A percentile compares a stretch with the other conserved stretches of the same genome.
Conservation (phyloP, 2,797 vertebrate species). For the Fratercula arctica region DNA sequence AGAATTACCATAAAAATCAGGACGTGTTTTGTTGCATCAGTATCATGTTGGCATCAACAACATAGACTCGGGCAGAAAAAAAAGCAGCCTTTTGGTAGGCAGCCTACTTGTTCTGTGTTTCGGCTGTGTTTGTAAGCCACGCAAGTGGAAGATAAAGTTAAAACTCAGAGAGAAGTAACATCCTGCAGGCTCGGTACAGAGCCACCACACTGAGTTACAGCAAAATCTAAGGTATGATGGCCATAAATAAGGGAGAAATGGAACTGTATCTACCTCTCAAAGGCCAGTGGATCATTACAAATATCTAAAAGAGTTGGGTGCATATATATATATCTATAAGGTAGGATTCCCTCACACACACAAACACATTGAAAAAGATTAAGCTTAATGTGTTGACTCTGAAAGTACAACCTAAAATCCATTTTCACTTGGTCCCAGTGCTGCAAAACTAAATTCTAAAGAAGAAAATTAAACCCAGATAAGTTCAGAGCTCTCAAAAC, state of each 20-base stretch:
- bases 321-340: neutral
- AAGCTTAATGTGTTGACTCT: neutral
- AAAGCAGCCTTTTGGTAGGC: conserved; percentile 61
- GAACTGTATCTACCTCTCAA: neutral
- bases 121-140: conserved; percentile 46
- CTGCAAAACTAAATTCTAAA: neutral
- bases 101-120: conserved; percentile 50
- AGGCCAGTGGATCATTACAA: neutral
- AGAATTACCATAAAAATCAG: conserved; percentile 64
- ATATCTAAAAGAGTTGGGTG: neutral
- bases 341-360: neutral
- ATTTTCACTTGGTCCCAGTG: neutral
- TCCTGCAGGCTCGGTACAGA: neutral
- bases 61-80: conserved; percentile 23
- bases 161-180: conserved; percentile 43
- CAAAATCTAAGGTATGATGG: neutral
- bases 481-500: conserved; percentile 48
- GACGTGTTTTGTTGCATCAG: conserved; percentile 61
- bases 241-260: neutral
- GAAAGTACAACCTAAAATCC: conserved; percentile 24
- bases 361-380: neutral
- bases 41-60: conserved; percentile 37
- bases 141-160: conserved; percentile 38
- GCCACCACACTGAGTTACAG: neutral
- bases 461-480: neutral